phyloP scores from a whole-genome alignment of 1,140 invertebrate species.

The Rhopalosiphum padi region DNA sequence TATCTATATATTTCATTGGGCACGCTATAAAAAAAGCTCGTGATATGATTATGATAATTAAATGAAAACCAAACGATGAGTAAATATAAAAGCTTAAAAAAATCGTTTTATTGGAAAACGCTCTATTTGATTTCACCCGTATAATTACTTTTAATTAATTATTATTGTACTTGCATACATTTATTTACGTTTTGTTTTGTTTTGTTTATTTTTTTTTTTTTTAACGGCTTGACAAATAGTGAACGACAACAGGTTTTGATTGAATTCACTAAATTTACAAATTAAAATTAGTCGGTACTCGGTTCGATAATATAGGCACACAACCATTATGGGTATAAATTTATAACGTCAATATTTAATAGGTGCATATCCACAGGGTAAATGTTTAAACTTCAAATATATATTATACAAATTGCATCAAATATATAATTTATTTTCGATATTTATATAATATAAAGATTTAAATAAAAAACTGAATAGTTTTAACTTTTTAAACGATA shows the following conservation, averaged over 20 bases:
- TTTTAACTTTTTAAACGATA: no score
- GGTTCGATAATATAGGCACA: not conserved
- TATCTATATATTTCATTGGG: not conserved
- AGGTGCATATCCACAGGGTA: not conserved
- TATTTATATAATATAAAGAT: no score
- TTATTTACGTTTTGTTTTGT: not conserved
- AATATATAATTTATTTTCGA: not conserved
- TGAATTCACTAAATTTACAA: not conserved
- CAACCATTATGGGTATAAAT: not conserved
- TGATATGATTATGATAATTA: conserved; percentile 7
- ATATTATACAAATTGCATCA: not conserved
- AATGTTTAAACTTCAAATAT: not conserved
- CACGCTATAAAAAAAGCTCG: not conserved
- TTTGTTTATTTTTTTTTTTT: not conserved
- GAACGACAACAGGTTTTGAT: not conserved
- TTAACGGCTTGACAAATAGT: not conserved
- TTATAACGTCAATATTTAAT: not conserved
- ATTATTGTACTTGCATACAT: not conserved
- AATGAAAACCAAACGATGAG: conserved; percentile 5
- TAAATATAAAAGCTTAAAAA: not conserved
- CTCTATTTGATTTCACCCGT: not conserved
- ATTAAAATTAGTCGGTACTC: not conserved
- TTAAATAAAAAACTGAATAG: not conserved
- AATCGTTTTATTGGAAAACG: conserved; percentile 13
- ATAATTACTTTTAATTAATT: conserved; percentile 5